These are phyloP conservation scores for Junonia oenone DNA, from an alignment of 2,888 invertebrate genomes.

Conservation along the genomic window DNA sequence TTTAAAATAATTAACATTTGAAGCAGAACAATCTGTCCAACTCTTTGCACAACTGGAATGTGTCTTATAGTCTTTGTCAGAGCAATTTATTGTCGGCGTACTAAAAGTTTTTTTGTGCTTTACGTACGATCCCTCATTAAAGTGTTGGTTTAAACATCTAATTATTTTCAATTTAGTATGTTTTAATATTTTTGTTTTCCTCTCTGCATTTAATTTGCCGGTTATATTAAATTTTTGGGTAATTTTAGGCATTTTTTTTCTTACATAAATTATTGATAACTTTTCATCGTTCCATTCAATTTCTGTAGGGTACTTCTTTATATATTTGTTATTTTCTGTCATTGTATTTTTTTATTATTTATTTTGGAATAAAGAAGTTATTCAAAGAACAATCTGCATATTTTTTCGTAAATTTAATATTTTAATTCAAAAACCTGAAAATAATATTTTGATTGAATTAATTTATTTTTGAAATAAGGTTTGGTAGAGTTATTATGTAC, in stretches of 20 bases:
- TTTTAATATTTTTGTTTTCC: neutral
- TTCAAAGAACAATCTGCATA: neutral
- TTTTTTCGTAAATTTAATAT: neutral
- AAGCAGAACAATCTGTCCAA: neutral
- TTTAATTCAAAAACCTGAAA: no score
- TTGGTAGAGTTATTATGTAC: no score
- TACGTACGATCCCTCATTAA: neutral
- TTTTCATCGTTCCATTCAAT: neutral
- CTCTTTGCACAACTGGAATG: slow-evolving; percentile 1
- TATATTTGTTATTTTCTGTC: neutral
- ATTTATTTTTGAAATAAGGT: no score
- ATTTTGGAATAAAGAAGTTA: neutral
- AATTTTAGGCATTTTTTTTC: neutral
- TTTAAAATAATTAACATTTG: neutral
- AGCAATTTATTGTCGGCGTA: neutral
- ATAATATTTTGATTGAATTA: no score
- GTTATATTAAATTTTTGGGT: neutral
- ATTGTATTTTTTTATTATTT: neutral
- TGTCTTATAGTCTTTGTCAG: neutral
- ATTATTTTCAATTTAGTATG: slow-evolving; percentile 4
- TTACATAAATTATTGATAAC: neutral
- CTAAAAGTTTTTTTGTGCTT: neutral
- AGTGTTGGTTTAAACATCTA: neutral
- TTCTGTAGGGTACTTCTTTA: no score
- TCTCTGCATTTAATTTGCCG: neutral